Evolutionary conservation across 2,113 vertebrate genomes (phyloP).

Genomic region (Grus americana): DNA sequence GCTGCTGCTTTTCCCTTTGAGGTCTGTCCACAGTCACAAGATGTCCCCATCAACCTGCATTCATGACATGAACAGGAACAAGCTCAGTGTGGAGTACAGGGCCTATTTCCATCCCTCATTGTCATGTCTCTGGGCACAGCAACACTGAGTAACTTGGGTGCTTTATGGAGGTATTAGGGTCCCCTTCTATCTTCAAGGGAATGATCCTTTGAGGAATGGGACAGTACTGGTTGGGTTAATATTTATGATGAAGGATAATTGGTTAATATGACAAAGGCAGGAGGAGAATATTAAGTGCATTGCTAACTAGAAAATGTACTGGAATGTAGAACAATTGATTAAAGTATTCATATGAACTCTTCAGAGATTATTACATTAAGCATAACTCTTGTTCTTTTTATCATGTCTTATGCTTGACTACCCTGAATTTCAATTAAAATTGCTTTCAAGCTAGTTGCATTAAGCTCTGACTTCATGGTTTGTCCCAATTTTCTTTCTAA

Average conservation of each 20-base stretch:
- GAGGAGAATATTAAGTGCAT: neutral
- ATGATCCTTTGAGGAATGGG: neutral
- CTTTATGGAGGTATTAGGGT: neutral
- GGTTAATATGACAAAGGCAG: neutral
- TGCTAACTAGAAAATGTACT: neutral
- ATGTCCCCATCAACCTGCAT: neutral
- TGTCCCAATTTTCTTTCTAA: neutral
- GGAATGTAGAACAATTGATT: neutral
- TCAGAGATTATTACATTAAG: neutral
- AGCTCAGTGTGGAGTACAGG: neutral
- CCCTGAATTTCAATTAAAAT: constrained; percentile 12
- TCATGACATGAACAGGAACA: neutral
- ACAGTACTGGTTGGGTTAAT: neutral
- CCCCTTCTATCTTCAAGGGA: neutral
- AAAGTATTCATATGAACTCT: neutral
- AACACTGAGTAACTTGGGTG: neutral
- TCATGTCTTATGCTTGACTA: neutral
- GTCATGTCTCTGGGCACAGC: neutral
- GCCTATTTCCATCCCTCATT: neutral
- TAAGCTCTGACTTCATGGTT: neutral
- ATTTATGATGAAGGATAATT: neutral
- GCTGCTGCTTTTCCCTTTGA: neutral
- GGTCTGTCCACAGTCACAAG: neutral
- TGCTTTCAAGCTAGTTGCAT: neutral
- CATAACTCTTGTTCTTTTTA: neutral